Evolutionary conservation across 2,113 vertebrate species (phyloP), one percentile per base, ranked within the genome.

Genomic region (Vicugna pacos): DNA sequence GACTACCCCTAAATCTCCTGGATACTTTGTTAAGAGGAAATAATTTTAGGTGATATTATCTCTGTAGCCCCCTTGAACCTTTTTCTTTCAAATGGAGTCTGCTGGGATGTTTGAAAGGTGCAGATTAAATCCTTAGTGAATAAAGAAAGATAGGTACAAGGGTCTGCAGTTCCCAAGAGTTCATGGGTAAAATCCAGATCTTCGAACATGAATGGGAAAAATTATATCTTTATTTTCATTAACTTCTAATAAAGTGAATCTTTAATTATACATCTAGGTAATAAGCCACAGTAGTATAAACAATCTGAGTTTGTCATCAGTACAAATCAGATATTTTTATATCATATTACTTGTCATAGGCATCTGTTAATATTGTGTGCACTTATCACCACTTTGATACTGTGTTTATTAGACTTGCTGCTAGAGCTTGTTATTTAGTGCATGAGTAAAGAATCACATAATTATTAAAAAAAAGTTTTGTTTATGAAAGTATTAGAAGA

Each of bases 401-500:
- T 26, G 58, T 79, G 16, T 62, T 58, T 77, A 77, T 70, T 30
- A 62, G n/a, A 82, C 28, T 81, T 42, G 38, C 38, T 42, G 11
- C 20, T 82, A 60, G 58, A 76, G n/a, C 24, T 82, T 73, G 5
- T 88, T 83, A 85, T 72, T 79, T 84, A 67, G 73, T n/a, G 15
- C 50, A 85, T 69, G 67, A 89, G 12, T 70, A 82, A 89, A 60
- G 16, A 84, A 80, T 3, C 3, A n/a, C 52, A 42, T 62, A 60
- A 58, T 81, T 85, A 85, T 7, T 81, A 54, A 42, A 42, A 65
- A 56, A 87, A 75, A 50, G 2, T 28, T 70, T 12, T 72, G 56
- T 60, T 65, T 88, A 38, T 88, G 83, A 83, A 93, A 88, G 75
- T 86, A 87, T 42, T 67, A 69, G 60, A 42, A 76, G 28, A 30